Evolutionary conservation across 2,113 vertebrate species (phyloP).

Genomic region (Apodemus sylvaticus): DNA sequence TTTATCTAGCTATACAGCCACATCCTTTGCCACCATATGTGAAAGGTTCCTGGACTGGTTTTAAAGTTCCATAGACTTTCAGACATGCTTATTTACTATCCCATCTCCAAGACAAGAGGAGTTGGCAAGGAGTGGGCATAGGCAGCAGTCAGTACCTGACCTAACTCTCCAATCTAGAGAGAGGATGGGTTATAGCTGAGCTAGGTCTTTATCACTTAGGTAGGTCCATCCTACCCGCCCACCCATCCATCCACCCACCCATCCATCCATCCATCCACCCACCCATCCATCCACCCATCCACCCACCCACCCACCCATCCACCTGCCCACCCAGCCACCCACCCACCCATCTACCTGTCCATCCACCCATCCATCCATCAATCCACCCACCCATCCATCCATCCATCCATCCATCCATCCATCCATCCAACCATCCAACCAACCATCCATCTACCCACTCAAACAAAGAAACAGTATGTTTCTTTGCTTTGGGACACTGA

Average conservation of each 20-base stretch:
- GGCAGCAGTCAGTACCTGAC: not conserved
- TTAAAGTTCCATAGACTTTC: not conserved
- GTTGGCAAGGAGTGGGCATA: not conserved
- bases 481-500: not conserved
- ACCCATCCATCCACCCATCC: not conserved
- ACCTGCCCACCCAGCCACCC: not conserved
- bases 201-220: not conserved
- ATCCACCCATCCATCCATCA: not conserved
- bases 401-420: not conserved
- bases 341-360: not conserved
- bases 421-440: not conserved
- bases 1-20: not conserved
- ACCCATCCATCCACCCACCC: not conserved
- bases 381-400: not conserved
- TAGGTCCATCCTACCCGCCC: fast-evolving
- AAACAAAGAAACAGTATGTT: not conserved
- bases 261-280: not conserved
- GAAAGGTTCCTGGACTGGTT: not conserved
- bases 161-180: not conserved
- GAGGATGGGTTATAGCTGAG: not conserved
- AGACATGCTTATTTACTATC: not conserved
- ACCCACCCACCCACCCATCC: not conserved
- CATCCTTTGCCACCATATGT: fast-evolving
- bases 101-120: not conserved
- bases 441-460: not conserved